These are phyloP conservation scores for Euwallacea fornicatus DNA, from an alignment of 1,140 invertebrate species.

Conservation along the genomic window DNA sequence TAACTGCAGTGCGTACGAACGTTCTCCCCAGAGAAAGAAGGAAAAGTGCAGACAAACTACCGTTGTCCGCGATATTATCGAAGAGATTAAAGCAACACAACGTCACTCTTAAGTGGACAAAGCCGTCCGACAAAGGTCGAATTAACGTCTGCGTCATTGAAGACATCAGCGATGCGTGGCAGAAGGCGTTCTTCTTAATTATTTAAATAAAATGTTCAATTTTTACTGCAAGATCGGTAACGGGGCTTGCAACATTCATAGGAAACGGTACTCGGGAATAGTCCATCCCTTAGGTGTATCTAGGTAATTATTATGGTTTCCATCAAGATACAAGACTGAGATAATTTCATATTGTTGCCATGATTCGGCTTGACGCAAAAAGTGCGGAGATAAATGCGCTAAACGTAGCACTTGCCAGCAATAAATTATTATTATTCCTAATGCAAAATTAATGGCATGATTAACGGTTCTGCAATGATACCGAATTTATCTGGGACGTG, in stretches of 20 bases:
- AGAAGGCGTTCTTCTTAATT: neutral
- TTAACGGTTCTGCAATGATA: slow-evolving; percentile 6
- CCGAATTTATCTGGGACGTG: slow-evolving; percentile 8
- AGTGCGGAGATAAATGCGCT: too few species aligned
- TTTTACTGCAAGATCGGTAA: neutral
- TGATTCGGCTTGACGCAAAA: neutral
- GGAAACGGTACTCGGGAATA: neutral
- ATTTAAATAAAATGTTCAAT: neutral
- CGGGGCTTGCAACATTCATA: neutral
- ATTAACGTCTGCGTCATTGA: slow-evolving; percentile 2
- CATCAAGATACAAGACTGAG: neutral
- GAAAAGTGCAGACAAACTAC: slow-evolving; percentile 9
- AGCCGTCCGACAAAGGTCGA: slow-evolving; percentile 11
- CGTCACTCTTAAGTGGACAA: neutral
- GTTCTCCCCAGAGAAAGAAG: neutral
- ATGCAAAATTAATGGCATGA: slow-evolving; percentile 9
- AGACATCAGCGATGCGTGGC: slow-evolving; percentile 1
- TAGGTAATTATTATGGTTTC: neutral
- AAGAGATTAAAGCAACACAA: slow-evolving; percentile 10
- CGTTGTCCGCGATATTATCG: slow-evolving; percentile 10
- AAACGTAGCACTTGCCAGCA: slow-evolving; percentile 2
- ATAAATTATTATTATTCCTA: slow-evolving; percentile 2
- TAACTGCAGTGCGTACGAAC: neutral
- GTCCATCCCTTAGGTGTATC: neutral
- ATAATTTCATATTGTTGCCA: slow-evolving; percentile 2